Conservation (phyloP, 1,140 invertebrate species). For the Charaxes varanes region DNA sequence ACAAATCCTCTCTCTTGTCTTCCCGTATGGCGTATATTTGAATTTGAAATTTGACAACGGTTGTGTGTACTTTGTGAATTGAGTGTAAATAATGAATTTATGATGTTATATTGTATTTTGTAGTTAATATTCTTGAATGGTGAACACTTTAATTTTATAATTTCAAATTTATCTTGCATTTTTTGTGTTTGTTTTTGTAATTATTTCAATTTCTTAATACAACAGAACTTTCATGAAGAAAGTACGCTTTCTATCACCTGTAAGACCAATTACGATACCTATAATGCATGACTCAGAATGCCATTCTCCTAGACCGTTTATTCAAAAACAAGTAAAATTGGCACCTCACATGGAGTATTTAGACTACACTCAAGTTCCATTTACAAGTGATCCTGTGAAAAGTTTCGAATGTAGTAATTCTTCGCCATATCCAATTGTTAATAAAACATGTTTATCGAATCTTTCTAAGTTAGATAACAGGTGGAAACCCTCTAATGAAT, state of each 20-base stretch:
- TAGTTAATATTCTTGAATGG: too few species aligned
- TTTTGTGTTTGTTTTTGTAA: too few species aligned
- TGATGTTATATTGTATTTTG: too few species aligned
- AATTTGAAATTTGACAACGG: too few species aligned
- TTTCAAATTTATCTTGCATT: too few species aligned
- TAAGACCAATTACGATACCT: conserved; percentile 22
- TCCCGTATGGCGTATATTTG: too few species aligned
- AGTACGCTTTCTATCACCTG: conserved; percentile 53
- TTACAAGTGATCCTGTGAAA: conserved; percentile 40
- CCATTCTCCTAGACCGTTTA: conserved; percentile 54
- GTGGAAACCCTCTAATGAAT: conserved; percentile 43
- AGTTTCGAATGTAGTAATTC: conserved; percentile 46
- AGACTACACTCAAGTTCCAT: conserved; percentile 22
- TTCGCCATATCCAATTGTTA: conserved; percentile 41
- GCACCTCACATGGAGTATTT: conserved; percentile 16
- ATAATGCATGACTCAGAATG: conserved; percentile 47
- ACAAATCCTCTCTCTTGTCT: too few species aligned
- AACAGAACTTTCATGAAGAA: conserved; percentile 56
- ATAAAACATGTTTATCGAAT: conserved; percentile 33
- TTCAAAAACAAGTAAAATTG: conserved; percentile 33
- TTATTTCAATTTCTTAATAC: too few species aligned
- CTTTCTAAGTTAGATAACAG: conserved; percentile 21
- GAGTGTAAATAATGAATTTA: too few species aligned
- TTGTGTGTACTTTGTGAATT: background rate
- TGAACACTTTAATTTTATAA: too few species aligned